Conservation (phyloP, 2,888 invertebrate species). For the Zygothrica quintamaculata region DNA sequence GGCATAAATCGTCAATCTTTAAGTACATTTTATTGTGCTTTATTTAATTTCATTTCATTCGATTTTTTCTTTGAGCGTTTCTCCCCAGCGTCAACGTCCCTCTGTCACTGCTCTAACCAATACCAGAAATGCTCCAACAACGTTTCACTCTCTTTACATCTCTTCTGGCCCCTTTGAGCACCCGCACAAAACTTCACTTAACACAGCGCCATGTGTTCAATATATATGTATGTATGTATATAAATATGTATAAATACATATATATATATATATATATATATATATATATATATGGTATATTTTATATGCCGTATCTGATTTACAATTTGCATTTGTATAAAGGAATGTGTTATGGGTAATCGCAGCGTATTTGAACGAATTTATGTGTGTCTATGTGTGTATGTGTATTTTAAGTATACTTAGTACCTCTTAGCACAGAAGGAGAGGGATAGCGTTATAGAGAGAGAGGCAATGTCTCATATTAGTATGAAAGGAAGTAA, state of each 20-base stretch:
- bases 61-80: slow-evolving; percentile 59
- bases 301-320: slow-evolving; percentile 74
- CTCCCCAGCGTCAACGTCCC: too few relatives aligned
- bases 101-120: background rate
- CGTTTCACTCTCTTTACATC: slow-evolving; percentile 19
- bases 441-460: too few relatives aligned
- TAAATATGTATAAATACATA: too few relatives aligned
- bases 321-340: slow-evolving; percentile 65
- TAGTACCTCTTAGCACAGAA: background rate
- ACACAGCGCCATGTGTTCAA: slow-evolving; percentile 74
- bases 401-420: slow-evolving; percentile 30
- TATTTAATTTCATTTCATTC: slow-evolving; percentile 72
- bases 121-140: slow-evolving; percentile 4
- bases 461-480: too few relatives aligned
- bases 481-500: slow-evolving; percentile 31
- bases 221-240: slow-evolving; percentile 33
- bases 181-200: slow-evolving; percentile 46
- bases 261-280: slow-evolving; percentile 42
- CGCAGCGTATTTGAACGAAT: slow-evolving; percentile 17
- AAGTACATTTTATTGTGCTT: slow-evolving; percentile 78
- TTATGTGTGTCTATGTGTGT: slow-evolving; percentile 16
- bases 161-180: background rate
- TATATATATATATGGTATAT: background rate
- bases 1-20: slow-evolving; percentile 67
- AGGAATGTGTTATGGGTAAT: slow-evolving; percentile 45